Evolutionary conservation across 2,888 invertebrate genomes (phyloP).

Genomic region (Drosophila histrio): DNA sequence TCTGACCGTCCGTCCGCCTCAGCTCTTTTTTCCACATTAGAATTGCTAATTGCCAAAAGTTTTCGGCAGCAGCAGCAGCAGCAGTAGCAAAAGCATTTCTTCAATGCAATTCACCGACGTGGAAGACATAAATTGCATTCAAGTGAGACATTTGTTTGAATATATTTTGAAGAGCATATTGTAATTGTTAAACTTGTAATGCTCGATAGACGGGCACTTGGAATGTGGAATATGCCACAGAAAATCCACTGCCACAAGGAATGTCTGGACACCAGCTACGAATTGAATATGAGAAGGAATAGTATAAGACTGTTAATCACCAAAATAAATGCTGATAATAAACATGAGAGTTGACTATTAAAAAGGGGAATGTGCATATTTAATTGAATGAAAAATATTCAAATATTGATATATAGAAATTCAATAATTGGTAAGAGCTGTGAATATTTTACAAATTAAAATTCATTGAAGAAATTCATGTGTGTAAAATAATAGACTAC

Average conservation of each 20-base stretch:
- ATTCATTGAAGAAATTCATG: neutral
- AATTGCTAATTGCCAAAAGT: conserved; percentile 78
- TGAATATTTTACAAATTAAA: neutral
- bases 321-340: conserved; percentile 5
- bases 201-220: conserved; percentile 2
- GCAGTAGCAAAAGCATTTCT: conserved; percentile 59
- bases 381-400: neutral
- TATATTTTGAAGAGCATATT: conserved; percentile 47
- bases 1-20: conserved; percentile 1
- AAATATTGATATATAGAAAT: neutral
- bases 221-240: neutral
- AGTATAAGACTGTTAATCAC: conserved; percentile 1
- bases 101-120: conserved; percentile 59
- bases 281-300: neutral
- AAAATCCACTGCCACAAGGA: neutral
- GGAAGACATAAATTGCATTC: conserved; percentile 64
- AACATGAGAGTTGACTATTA: neutral
- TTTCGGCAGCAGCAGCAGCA: conserved; percentile 52
- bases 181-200: conserved; percentile 40
- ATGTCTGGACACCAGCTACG: neutral
- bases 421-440: neutral
- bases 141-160: conserved; percentile 63
- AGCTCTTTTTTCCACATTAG: conserved; percentile 61
- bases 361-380: neutral
- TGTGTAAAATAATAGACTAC: neutral